Evolutionary conservation across 2,888 invertebrate species (phyloP), one percentile per base, ranked within the genome.

Genomic region (Pyrrhia umbra): DNA sequence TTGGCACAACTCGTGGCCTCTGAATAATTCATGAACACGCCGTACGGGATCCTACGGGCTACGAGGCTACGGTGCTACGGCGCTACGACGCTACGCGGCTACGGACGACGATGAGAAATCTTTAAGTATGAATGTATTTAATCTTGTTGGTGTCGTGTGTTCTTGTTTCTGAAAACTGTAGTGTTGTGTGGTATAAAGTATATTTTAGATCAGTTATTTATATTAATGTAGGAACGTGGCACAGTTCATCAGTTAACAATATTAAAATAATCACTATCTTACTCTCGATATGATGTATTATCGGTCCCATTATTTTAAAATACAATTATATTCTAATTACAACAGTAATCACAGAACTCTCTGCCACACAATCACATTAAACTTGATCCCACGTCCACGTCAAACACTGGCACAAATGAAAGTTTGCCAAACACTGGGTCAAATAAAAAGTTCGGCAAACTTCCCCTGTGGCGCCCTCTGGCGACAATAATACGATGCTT

Each of bases 11-110:
- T 68, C 76, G 50, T 62, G 60, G 76, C 25, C 43, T 37, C 62
- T 77, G 76, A 79, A 77, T 77, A 77, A 77, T 77, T 77, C 79
- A 77, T 66, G 54, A 60, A 70, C 42, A 55, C 42, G 21, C 40
- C 50, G 59, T 63, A 51, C 25, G 51, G 57, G 40, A 34, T 59
- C 52, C 68, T 66, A 66, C 68, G 39, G 54, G 64, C 68, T 65
- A 62, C 66, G 66, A 43, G 10, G 42, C 64, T 62, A 68, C 67
- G 51, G 18, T 6, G 45, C 51, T 65, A 73, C 59, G 64, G 10
- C 6, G 54, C 64, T 71, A 73, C 65, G 62, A 46, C 16, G 55
- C 20, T 46, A 55, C 59, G 54, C 43, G 50, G 46, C 57, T 61
- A 65, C 45, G 39, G 30, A 21, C 39, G 37, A 27, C 37, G 30